A percentile compares a stretch with the other conserved stretches of the same genome.
Evolutionary conservation across 2,113 vertebrate genomes (phyloP).

Genomic region (Vulpes lagopus): DNA sequence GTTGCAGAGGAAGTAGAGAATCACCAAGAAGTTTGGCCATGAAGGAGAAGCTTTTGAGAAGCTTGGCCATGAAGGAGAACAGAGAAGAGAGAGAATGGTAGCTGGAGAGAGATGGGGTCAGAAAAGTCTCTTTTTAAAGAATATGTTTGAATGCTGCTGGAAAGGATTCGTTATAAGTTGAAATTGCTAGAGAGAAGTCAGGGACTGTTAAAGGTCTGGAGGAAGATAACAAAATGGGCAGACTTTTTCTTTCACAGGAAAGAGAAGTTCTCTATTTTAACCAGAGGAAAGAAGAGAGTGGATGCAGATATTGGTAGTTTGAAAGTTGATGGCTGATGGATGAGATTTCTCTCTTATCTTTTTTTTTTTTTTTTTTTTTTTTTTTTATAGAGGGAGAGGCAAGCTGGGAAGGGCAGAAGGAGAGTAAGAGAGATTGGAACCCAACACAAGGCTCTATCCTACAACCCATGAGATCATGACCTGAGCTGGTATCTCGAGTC

Average conservation of each 20-base stretch:
- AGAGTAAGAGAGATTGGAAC: neutral
- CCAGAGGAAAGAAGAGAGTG: slow-evolving; percentile 33
- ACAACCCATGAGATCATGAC: neutral
- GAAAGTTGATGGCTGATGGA: slow-evolving; percentile 21
- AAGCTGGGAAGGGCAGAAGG: neutral
- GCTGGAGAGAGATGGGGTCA: neutral
- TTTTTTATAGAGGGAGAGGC: neutral
- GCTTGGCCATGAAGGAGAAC: neutral
- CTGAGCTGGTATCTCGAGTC: neutral
- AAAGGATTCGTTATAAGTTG: slow-evolving; percentile 9
- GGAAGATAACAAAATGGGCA: neutral
- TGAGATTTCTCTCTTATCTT: neutral
- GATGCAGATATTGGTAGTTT: slow-evolving; percentile 7
- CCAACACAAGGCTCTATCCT: neutral
- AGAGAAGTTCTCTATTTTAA: slow-evolving; percentile 14
- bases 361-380: neutral
- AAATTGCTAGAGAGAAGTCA: neutral
- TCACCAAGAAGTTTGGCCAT: neutral
- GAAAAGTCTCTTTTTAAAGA: neutral
- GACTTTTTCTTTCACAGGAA: neutral
- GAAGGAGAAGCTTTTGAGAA: slow-evolving; percentile 6
- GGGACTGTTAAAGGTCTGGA: neutral
- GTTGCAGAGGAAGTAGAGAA: neutral
- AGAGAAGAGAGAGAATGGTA: neutral
- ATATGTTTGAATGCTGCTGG: slow-evolving; percentile 8